Percentiles rank a stretch among this genome's conserved stretches.
phyloP scores from a whole-genome alignment of 2,797 vertebrate species.

The Spondyliosoma cantharus region DNA sequence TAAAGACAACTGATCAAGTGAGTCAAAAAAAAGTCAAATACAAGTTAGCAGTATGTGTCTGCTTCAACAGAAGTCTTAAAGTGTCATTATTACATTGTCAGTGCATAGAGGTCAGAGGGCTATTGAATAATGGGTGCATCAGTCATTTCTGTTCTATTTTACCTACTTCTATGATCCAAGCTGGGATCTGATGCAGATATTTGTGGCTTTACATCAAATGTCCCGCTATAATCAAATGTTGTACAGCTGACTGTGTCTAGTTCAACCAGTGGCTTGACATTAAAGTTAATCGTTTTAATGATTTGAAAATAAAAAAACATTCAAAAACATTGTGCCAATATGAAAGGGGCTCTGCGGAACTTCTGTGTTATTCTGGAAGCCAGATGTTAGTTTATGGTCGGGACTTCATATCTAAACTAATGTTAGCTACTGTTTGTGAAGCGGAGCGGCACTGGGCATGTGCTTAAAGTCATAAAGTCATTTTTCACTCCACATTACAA shows the following conservation, averaged over 20 bases:
- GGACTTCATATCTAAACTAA: too few relatives aligned
- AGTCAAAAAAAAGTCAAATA: background rate
- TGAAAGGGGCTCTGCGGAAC: too few relatives aligned
- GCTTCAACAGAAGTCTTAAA: background rate
- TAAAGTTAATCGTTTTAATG: constrained; percentile 16
- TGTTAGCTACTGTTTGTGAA: too few relatives aligned
- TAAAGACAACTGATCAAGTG: constrained; percentile 25
- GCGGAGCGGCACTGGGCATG: too few relatives aligned
- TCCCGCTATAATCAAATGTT: constrained; percentile 5
- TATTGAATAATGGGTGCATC: background rate
- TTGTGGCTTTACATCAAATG: background rate
- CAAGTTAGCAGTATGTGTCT: background rate
- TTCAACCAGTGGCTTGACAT: background rate
- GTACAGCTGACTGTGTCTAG: background rate
- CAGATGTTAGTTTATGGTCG: too few relatives aligned
- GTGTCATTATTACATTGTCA: background rate
- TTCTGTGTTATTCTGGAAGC: too few relatives aligned
- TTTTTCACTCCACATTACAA: too few relatives aligned
- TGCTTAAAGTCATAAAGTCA: too few relatives aligned
- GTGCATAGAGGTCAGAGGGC: background rate
- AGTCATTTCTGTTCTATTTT: background rate
- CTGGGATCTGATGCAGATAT: background rate
- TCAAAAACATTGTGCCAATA: background rate
- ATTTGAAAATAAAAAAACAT: background rate
- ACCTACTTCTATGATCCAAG: background rate